Percentiles rank a stretch among this genome's conserved stretches.
These are phyloP conservation scores for Molossus molossus DNA, from an alignment of 2,797 vertebrate species.

Conservation along the genomic window DNA sequence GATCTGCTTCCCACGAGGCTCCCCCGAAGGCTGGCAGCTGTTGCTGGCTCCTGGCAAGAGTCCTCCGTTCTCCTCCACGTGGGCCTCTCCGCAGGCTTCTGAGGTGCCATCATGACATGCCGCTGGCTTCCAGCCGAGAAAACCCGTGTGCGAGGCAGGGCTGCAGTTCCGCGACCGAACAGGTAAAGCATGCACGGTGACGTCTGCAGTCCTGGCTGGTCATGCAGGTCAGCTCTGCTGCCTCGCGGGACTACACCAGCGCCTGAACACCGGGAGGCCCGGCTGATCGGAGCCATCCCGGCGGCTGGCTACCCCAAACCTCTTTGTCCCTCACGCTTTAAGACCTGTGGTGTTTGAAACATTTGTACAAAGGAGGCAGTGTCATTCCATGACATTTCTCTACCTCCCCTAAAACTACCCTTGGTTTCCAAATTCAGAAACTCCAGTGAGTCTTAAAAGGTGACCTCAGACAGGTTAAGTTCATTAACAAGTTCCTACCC, in stretches of 20 bases:
- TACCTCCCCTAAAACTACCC: neutral
- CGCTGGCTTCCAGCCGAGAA: too few relatives aligned
- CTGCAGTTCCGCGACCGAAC: neutral
- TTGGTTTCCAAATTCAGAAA: constrained; percentile 3
- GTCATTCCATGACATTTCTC: neutral
- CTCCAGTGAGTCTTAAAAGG: neutral
- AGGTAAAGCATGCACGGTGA: neutral
- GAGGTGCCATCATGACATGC: too few relatives aligned
- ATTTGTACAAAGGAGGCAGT: neutral
- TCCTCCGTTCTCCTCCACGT: too few relatives aligned
- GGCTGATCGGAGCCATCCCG: neutral
- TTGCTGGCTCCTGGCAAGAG: too few relatives aligned
- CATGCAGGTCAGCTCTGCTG: neutral
- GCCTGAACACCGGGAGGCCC: too few relatives aligned
- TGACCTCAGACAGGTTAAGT: neutral
- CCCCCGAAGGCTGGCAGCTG: too few relatives aligned
- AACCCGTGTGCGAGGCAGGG: neutral
- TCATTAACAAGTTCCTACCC: neutral
- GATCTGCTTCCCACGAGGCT: too few relatives aligned
- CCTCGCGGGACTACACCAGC: too few relatives aligned
- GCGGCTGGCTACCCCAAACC: neutral
- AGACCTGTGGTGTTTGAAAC: neutral
- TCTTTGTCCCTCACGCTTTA: neutral
- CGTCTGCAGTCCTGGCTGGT: neutral
- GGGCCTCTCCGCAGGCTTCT: too few relatives aligned